Evolutionary conservation across 2,888 invertebrate genomes (phyloP), one percentile per base, ranked within the genome.

Genomic region (Amaurobius ferox): DNA sequence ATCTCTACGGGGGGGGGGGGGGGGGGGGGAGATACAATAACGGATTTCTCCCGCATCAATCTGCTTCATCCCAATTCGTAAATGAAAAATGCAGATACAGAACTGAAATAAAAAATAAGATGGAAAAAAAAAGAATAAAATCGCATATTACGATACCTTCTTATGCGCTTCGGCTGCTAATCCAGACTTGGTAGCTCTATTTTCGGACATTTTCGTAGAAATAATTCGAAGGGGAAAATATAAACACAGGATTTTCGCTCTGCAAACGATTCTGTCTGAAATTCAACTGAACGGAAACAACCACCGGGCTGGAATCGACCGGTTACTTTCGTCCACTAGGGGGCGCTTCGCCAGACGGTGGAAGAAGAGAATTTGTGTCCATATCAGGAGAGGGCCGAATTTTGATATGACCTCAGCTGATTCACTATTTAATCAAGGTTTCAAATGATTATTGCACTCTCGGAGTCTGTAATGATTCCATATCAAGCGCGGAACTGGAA

Each of bases 81-180:
- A n/a, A 44, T 16, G n/a, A 44, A 44, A 44, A 44, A 44, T 1
- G 0, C 6, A 3, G 1, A 23, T 9, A n/a, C 55, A 9, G 26
- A 55, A 9, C n/a, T 16, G 55, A 55, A 55, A 55, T n/a, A 55
- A 23, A 6, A n/a, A n/a, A 23, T 9, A 55, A 35, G 35, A 35
- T 35, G 35, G 9, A 7, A 35, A 7, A 7, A 5, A 7, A 35
- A 35, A 35, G 9, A 9, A 35, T 35, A 9, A 35, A 35, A 9
- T 7, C 35, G 9, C 35, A 35, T 64, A 19, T 30, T 32, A 1
- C 16, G 94, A 94, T 92, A 98, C 98, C 95, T 97, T 98, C 91
- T 96, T 94, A 92, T 98, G 97, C 76, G 97, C 97, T 92, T 98
- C 98, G 85, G 97, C 97, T 90, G 97, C 98, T 93, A 97, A 96